Conservation (phyloP, 2,113 vertebrate species). For the Agelaius phoeniceus region DNA sequence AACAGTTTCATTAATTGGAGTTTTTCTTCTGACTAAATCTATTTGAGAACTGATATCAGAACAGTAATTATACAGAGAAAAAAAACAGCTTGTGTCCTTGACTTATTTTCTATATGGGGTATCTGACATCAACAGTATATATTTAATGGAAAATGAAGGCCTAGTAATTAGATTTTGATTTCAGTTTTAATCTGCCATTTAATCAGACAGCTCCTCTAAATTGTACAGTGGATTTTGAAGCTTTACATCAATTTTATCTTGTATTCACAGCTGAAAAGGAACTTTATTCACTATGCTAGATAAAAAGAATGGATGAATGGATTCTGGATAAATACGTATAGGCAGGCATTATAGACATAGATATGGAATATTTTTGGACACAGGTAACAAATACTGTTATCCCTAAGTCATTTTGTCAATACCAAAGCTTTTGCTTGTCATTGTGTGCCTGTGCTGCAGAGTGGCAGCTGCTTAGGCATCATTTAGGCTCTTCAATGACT, state of each 20-base stretch:
- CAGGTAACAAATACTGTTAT: not conserved
- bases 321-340: not conserved
- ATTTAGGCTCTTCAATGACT: not conserved
- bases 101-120: not conserved
- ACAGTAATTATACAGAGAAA: not conserved
- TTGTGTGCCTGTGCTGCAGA: not conserved
- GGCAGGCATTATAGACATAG: not conserved
- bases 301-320: not conserved
- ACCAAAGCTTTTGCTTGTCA: not conserved
- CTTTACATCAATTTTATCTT: not conserved
- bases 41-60: not conserved
- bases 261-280: not conserved
- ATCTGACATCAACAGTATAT: not conserved
- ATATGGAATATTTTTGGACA: not conserved
- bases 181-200: not conserved
- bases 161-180: conserved; percentile 16
- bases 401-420: not conserved
- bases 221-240: not conserved
- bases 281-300: not conserved
- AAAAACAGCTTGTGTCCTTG: not conserved
- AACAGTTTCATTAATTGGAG: not conserved
- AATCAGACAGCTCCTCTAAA: not conserved
- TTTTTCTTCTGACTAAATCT: not conserved
- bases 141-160: not conserved
- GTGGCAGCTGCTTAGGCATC: not conserved